These are phyloP conservation scores for Cryptus viduatorius DNA, from an alignment of 2,888 invertebrate genomes.

Conservation along the genomic window DNA sequence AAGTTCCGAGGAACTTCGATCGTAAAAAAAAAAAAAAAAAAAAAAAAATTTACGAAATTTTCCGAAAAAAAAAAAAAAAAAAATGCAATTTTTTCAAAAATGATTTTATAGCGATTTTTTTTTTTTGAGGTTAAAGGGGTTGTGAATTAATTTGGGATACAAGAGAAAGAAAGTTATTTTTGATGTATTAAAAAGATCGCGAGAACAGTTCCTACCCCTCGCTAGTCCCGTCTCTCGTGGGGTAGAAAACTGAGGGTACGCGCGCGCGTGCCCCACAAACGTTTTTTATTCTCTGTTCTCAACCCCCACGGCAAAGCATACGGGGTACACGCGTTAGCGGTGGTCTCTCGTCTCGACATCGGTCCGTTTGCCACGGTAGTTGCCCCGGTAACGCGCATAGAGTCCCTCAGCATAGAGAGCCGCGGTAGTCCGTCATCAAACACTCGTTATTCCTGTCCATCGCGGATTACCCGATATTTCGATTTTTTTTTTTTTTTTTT, in stretches of 20 bases:
- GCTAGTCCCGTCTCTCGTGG: constrained; percentile 47
- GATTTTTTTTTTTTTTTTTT: constrained; percentile 62
- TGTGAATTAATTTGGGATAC: too few species aligned
- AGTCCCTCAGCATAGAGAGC: constrained; percentile 49
- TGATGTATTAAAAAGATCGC: not conserved
- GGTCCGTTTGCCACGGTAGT: constrained; percentile 61
- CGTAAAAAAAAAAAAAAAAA: not conserved
- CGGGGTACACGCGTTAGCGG: constrained; percentile 56
- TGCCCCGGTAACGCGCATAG: constrained; percentile 28
- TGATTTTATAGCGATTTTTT: not conserved
- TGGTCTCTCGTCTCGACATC: constrained; percentile 39
- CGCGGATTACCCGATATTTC: constrained; percentile 81
- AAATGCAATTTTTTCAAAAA: too few species aligned
- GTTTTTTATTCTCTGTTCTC: constrained; percentile 75
- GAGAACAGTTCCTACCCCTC: constrained; percentile 65
- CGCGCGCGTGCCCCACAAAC: constrained; percentile 78
- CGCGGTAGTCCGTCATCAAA: constrained; percentile 80
- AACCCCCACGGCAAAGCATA: constrained; percentile 56
- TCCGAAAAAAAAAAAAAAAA: not conserved
- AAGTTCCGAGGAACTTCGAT: not conserved
- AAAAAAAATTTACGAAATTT: not conserved
- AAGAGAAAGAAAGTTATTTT: not conserved
- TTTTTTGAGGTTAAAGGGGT: not conserved
- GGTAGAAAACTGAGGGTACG: constrained; percentile 67
- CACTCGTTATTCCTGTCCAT: constrained; percentile 83